phyloP scores from a whole-genome alignment of 1,140 invertebrate species.

The Platyscapa corneri region DNA sequence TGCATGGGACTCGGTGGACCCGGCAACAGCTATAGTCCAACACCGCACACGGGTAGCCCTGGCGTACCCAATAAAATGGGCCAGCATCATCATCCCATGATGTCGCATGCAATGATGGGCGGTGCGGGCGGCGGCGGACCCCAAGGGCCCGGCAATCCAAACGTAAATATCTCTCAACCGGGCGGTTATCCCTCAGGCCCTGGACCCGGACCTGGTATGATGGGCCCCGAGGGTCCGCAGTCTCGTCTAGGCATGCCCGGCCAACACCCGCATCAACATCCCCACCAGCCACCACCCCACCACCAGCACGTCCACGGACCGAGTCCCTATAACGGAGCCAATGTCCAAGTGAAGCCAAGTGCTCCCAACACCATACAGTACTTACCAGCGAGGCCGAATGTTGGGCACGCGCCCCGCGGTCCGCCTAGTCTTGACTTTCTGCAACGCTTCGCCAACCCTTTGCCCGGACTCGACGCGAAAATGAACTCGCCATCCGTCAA shows the following conservation, averaged over 20 bases:
- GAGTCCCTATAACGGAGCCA: slow-evolving; percentile 85
- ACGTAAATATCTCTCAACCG: slow-evolving; percentile 57
- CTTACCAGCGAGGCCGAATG: slow-evolving; percentile 91
- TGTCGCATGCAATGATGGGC: slow-evolving; percentile 73
- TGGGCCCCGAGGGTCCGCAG: slow-evolving; percentile 71
- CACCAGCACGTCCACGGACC: slow-evolving; percentile 60
- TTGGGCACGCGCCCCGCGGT: slow-evolving; percentile 80
- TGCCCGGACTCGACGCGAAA: slow-evolving; percentile 83
- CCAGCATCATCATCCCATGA: slow-evolving; percentile 64
- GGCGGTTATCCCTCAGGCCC: slow-evolving; percentile 55
- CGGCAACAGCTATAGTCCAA: slow-evolving; percentile 69
- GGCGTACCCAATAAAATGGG: slow-evolving; percentile 69
- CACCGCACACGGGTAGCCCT: slow-evolving; percentile 70
- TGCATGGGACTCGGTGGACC: slow-evolving; percentile 75
- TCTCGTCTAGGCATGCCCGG: slow-evolving; percentile 67
- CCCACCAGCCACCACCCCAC: slow-evolving; percentile 53
- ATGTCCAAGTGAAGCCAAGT: slow-evolving; percentile 95
- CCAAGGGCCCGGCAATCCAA: slow-evolving; percentile 29
- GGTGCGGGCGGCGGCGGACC: slow-evolving; percentile 68
- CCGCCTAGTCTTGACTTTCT: slow-evolving; percentile 94
- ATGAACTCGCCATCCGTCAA: slow-evolving; percentile 78
- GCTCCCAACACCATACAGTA: slow-evolving; percentile 99
- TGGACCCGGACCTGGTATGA: slow-evolving; percentile 41
- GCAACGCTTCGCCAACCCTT: slow-evolving; percentile 88
- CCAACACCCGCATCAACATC: slow-evolving; percentile 62